These are phyloP conservation scores for Prietella phreatophila DNA, from an alignment of 2,113 vertebrate genomes.

Conservation along the genomic window DNA sequence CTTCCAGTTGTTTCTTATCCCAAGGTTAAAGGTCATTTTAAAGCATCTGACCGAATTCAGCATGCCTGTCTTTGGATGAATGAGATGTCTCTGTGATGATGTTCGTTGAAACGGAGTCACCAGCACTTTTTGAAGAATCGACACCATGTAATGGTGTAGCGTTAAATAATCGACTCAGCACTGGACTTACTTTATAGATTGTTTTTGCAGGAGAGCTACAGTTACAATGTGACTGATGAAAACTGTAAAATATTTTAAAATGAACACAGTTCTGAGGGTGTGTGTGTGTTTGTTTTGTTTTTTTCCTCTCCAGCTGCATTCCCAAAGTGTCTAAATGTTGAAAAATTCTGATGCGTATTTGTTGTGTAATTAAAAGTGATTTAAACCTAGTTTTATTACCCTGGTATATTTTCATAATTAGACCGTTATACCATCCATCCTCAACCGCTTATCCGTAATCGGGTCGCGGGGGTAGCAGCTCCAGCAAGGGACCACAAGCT, in stretches of 20 bases:
- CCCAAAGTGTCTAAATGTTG: slow-evolving; percentile 41
- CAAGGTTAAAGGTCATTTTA: not conserved
- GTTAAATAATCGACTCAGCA: not conserved
- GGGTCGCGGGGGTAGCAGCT: no score
- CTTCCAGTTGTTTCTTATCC: not conserved
- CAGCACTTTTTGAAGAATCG: slow-evolving; percentile 20
- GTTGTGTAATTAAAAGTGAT: slow-evolving; percentile 56
- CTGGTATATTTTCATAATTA: no score
- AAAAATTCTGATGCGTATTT: slow-evolving; percentile 53
- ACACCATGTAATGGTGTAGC: not conserved
- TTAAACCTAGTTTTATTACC: not conserved
- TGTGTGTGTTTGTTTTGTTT: slow-evolving; percentile 13
- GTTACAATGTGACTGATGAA: slow-evolving; percentile 22
- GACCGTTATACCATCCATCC: no score
- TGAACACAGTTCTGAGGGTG: slow-evolving; percentile 32
- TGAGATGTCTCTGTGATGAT: not conserved
- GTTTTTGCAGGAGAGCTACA: not conserved
- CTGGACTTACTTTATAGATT: not conserved
- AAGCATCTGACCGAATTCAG: not conserved
- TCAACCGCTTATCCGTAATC: no score
- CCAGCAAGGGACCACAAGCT: no score
- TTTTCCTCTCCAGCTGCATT: slow-evolving; percentile 43
- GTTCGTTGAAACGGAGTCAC: not conserved
- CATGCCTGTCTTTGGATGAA: not conserved
- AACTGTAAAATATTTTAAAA: slow-evolving; percentile 43